Evolutionary conservation across 2,113 vertebrate species (phyloP).

Genomic region (Chaetorhynchus papuensis): DNA sequence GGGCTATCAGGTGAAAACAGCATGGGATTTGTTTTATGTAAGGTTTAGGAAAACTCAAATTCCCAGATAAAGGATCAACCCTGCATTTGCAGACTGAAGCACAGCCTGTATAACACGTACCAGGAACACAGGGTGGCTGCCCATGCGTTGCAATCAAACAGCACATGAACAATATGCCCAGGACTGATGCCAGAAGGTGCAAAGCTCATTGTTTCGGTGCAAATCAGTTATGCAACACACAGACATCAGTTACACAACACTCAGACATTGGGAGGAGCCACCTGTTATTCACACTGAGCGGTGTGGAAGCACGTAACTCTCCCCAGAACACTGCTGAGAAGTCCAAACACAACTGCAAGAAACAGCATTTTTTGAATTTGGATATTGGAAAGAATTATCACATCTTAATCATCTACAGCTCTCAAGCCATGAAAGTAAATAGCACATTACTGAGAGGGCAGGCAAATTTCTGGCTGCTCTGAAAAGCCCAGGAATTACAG

Average conservation of each 20-base stretch:
- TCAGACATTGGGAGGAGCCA: not conserved
- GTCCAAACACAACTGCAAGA: not conserved
- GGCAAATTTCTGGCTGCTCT: not conserved
- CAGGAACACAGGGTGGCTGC: not conserved
- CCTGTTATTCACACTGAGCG: not conserved
- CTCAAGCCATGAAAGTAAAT: not conserved
- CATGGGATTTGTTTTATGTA: not conserved
- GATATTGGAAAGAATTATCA: not conserved
- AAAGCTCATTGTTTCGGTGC: not conserved
- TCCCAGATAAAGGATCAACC: not conserved
- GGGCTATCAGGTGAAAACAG: not conserved
- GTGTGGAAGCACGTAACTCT: not conserved
- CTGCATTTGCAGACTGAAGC: not conserved
- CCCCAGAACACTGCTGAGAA: not conserved
- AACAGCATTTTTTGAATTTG: not conserved
- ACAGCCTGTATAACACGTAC: not conserved
- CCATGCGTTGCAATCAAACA: not conserved
- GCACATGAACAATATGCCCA: not conserved
- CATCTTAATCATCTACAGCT: not conserved
- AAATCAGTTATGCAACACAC: not conserved
- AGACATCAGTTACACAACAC: not conserved
- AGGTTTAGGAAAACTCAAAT: not conserved
- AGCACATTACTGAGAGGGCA: not conserved
- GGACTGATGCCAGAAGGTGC: not conserved
- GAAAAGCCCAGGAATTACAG: conserved; percentile 2